Evolutionary conservation across 1,140 invertebrate species (phyloP), one percentile per base, ranked within the genome.

Genomic region (Macrotrachela quadricornifera): DNA sequence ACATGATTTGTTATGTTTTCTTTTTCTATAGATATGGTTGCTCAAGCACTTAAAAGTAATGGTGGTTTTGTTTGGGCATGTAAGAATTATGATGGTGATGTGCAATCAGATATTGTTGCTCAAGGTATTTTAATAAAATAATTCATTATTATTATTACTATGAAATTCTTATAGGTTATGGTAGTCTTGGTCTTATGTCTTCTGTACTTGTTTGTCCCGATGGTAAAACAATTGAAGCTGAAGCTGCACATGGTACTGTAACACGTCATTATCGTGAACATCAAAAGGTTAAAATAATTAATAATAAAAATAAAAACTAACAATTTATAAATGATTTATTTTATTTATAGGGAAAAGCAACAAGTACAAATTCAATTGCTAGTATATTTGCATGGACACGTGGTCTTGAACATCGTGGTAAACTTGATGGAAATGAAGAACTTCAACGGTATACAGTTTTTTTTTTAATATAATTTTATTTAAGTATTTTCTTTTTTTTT

Each of bases 81-180:
- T 70, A 99, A 99, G 69, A 99, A 99, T 70, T 99, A 99, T 64
- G 92, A 99, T 66, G 92, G 92, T 47, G 92, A 99, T 73, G 92
- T 97, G 0, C 91, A 97, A 68, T 91, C 85, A 0, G 92, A 97
- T 71, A 82, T 86, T 6, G 83, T 97, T 21, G 91, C 91, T 57
- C 90, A 96, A 70, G 90, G 88, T 58, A 56, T 36, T 54, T 86
- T 80, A 61, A 2, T 53, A 14, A 37, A 6, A 53, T 51, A 21
- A 49, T 39, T 41, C 6, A 9, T 16, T 30, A 47, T 47, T 38
- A 3, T 17, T 4, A 4, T 17, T 16, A 14, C n/a, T n/a, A n/a
- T n/a, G n/a, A 47, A 6, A 4, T 13, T 17, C 11, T 13, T 4
- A 4, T 30, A 69, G 67, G 68, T 41, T 71, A 70, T 56, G 70